Percentiles rank a stretch among this genome's conserved stretches.
Conservation (phyloP, 2,888 invertebrate genomes). For the Bembecia ichneumoniformis region DNA sequence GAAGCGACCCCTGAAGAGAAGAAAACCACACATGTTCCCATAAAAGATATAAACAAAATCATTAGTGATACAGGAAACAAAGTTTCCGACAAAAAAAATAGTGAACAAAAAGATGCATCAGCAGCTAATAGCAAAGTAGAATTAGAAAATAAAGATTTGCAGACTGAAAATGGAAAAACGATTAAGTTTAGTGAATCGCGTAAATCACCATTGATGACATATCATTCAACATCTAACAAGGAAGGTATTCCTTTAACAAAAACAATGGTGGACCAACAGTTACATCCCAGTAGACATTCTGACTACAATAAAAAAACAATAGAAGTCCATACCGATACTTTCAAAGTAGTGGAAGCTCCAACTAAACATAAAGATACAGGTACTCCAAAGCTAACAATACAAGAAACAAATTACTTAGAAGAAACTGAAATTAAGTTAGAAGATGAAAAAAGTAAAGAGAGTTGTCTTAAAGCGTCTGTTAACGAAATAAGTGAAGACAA, state of each 20-base stretch:
- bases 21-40: slow-evolving; percentile 38
- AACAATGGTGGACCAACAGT: slow-evolving; percentile 58
- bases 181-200: slow-evolving; percentile 54
- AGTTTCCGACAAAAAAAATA: slow-evolving; percentile 27
- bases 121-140: slow-evolving; percentile 22
- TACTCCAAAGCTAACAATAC: too few relatives aligned
- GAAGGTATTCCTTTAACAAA: slow-evolving; percentile 61
- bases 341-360: slow-evolving; percentile 25
- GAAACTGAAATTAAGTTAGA: neutral
- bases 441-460: too few relatives aligned
- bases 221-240: slow-evolving; percentile 62
- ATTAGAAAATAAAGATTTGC: slow-evolving; percentile 25
- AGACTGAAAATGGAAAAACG: slow-evolving; percentile 41
- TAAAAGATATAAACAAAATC: slow-evolving; percentile 40
- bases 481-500: too few relatives aligned
- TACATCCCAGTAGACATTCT: slow-evolving; percentile 56
- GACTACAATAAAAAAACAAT: slow-evolving; percentile 62
- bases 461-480: neutral
- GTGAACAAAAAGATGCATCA: slow-evolving; percentile 23
- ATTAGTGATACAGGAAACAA: slow-evolving; percentile 35
- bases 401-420: too few relatives aligned
- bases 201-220: slow-evolving; percentile 60
- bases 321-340: slow-evolving; percentile 56
- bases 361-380: slow-evolving; percentile 14
- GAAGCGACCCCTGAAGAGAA: slow-evolving; percentile 30